These are phyloP conservation scores for Acrocephalus arundinaceus DNA, from an alignment of 2,113 vertebrate genomes.

Conservation along the genomic window DNA sequence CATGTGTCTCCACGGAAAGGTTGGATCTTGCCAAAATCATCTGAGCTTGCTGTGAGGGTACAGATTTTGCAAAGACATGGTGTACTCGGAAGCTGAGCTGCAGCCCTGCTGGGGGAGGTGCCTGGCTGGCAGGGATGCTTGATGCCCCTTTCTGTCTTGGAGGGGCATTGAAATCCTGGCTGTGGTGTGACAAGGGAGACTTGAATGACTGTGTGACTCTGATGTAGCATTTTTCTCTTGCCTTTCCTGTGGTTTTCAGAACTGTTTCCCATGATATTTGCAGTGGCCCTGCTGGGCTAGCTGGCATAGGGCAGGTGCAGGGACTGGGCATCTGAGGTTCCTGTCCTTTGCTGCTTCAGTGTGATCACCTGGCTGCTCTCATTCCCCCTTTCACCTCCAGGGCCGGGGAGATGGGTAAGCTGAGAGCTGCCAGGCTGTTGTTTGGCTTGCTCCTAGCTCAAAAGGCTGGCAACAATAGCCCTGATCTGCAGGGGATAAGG, in stretches of 20 bases:
- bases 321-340: neutral
- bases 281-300: rapidly evolving
- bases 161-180: neutral
- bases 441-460: neutral
- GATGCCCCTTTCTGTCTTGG: neutral
- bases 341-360: neutral
- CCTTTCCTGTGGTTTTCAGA: neutral
- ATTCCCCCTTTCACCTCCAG: rapidly evolving
- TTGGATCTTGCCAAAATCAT: neutral
- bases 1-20: rapidly evolving
- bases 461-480: neutral
- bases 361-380: rapidly evolving
- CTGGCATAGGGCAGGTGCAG: rapidly evolving
- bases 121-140: neutral
- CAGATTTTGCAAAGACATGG: neutral
- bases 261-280: rapidly evolving
- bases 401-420: neutral
- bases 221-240: neutral
- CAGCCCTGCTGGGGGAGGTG: neutral
- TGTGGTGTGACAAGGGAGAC: neutral
- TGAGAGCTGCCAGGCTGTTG: neutral
- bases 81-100: neutral
- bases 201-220: rapidly evolving
- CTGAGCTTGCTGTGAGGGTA: neutral
- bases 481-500: neutral